Evolutionary conservation across 2,113 vertebrate species (phyloP), one percentile per base, ranked within the genome.

Genomic region (Apaloderma vittatum): DNA sequence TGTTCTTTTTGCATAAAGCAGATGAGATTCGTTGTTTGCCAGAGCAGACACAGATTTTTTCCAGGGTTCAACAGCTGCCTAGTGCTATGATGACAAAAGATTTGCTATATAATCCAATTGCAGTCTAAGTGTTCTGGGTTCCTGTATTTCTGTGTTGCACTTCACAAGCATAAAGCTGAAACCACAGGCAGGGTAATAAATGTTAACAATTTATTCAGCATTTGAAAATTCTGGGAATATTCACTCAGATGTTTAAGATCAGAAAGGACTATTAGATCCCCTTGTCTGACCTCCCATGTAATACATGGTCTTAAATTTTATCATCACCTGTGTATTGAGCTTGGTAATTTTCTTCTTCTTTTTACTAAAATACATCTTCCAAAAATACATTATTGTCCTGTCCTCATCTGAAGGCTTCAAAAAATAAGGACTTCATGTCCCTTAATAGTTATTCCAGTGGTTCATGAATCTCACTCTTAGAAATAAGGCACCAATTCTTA

Each of bases 1-100:
- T 90, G 68, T n/a, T 96, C 84, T 86, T 85, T 94, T 96, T 97
- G 83, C 84, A 94, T 96, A 95, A 97, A 92, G 79, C 48, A 80
- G 62, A 93, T 94, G 55, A 97, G 46, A 93, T 86, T 76, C 4
- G 3, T 48, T 40, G 52, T 43, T 59, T 93, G 73, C 68, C 48
- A 88, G 84, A 75, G 36, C 7, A 94, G 80, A 82, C 5, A 21
- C 94, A 59, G 32, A n/a, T 94, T 86, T 97, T 96, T 86, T 86
- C 68, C 43, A 74, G 75, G 63, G 40, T 71, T 88, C 22, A 78
- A 90, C 21, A 91, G 66, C 40, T 94, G 65, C 77, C 57, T 77
- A 70, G 55, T 22, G n/a, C 49, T 77, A 36, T n/a, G 43, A 85
- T 66, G 54, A 93, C 89, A 94, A 97, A 94, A 93, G 57, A 12